Percentiles rank a stretch among this genome's conserved stretches.
Evolutionary conservation across 35 echinoderm and acorn worm genomes (phyloP).

Genomic region (Patiria miniata): DNA sequence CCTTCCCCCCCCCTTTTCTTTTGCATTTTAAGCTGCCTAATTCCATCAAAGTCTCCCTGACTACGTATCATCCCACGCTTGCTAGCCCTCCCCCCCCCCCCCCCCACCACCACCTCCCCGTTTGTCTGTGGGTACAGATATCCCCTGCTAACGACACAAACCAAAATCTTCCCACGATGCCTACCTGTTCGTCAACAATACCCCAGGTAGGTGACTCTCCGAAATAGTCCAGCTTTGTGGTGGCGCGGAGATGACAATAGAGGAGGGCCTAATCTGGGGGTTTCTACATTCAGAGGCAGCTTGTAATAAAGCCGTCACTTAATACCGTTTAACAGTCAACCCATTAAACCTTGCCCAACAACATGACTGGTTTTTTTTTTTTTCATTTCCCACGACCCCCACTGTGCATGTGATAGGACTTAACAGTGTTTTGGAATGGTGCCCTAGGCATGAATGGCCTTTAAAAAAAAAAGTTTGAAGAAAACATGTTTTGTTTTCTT

Average conservation of each 20-base stretch:
- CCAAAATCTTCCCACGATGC: constrained; percentile 13
- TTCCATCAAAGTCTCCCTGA: too few species aligned
- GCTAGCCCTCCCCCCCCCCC: too few species aligned
- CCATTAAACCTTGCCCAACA: constrained; percentile 18
- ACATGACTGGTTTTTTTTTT: not conserved
- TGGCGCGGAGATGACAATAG: not conserved
- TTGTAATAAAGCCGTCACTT: not conserved
- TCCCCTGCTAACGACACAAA: not conserved
- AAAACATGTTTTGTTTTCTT: too few species aligned
- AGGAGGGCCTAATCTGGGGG: not conserved
- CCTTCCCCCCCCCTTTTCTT: too few species aligned
- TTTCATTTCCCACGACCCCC: constrained; percentile 15
- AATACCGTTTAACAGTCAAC: constrained; percentile 4
- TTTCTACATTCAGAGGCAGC: constrained; percentile 1
- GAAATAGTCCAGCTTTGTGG: not conserved
- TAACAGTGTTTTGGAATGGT: too few species aligned
- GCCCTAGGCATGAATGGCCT: too few species aligned
- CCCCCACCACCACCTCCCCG: too few species aligned
- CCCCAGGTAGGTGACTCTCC: not conserved
- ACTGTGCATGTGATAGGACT: too few species aligned
- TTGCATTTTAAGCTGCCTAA: too few species aligned
- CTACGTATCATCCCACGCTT: too few species aligned
- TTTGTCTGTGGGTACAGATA: not conserved
- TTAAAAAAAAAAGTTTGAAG: too few species aligned
- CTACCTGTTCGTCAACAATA: constrained; percentile 9